Base-by-base conservation (phyloP, 2,888 invertebrate species). In the Opisthograptis luteolata region DNA sequence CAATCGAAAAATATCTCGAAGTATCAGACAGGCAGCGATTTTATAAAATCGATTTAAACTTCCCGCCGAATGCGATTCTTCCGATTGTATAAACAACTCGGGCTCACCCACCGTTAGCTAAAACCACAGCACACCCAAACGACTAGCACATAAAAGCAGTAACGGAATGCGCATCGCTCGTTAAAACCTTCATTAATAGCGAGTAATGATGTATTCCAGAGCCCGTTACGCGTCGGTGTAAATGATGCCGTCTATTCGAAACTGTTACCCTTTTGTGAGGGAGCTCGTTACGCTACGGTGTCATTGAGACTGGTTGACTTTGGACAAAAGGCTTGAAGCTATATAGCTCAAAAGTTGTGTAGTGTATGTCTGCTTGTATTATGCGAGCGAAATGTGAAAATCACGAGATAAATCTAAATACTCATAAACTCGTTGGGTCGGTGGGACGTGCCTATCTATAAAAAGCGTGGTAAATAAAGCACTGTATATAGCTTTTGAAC, bases 111-210 rank as follows among this genome's bases (percentile, higher is more conserved):
- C 5, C 14, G 13, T 12, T 19, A 10, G 6, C 10, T 8, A 12
- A 1, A 20, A 13, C 13, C 12, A 14, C 9, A 31, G 24, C 24
- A 8, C 4, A 31, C 30, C 13, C 31, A 30, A 27, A 32, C 25
- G 36, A 42, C 32, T 34, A 10, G 25, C 40, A 25, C 43, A 44
- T 43, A 35, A 48, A 48, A 41, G 39, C 43, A 12, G 34, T 46
- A 17, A 28, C 49, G 17, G 37, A 55, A 55, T 55, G 49, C 45
- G 34, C 55, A 49, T 50, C 43, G 40, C 55, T 50, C 55, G 46
- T 55, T 55, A 55, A 55, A 47, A 47, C 46, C 31, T 40, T 42
- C 55, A 47, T 55, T 55, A 55, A 50, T 55, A 55, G 42, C 39
- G 43, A 50, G 55, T 55, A 55, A 55, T 55, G 55, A 55, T 42